A percentile compares a stretch with the other conserved stretches of the same genome.
Evolutionary conservation across 2,888 invertebrate genomes (phyloP).

Genomic region (Oeneis ivallda): DNA sequence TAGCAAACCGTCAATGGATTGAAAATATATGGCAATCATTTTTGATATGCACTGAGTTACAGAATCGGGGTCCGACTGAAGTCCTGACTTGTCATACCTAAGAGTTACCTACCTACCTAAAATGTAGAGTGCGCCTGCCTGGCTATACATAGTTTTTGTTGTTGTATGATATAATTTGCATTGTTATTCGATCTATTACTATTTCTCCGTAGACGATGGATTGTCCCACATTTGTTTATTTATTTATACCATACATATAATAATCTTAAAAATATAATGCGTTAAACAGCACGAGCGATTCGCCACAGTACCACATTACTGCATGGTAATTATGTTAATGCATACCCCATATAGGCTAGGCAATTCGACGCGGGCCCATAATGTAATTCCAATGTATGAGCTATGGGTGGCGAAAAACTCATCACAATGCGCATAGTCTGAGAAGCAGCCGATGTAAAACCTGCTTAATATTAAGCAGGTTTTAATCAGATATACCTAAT

Average conservation of each 20-base stretch:
- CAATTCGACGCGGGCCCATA: conserved; percentile 18
- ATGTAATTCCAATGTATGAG: conserved; percentile 15
- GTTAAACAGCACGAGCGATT: conserved; percentile 18
- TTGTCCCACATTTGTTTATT: no score
- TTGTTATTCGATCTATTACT: neutral
- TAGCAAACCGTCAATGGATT: no score
- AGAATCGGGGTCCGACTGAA: no score
- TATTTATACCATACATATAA: neutral
- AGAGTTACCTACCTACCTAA: no score
- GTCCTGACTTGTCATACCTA: no score
- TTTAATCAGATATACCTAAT: no score
- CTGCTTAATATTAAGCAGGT: no score
- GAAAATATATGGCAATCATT: no score
- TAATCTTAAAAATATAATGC: conserved; percentile 4
- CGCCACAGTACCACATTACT: conserved; percentile 16
- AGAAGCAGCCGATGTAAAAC: conserved; percentile 14
- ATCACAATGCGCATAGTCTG: conserved; percentile 24
- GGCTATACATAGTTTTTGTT: neutral
- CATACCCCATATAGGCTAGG: conserved; percentile 26
- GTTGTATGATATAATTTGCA: neutral
- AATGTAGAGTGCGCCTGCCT: no score
- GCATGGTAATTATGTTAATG: conserved; percentile 34
- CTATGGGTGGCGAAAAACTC: conserved; percentile 22
- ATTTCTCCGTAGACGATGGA: neutral
- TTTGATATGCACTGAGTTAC: no score